Percentiles rank a stretch among this genome's conserved stretches.
phyloP scores from a whole-genome alignment of 2,888 invertebrate genomes.

The Argyresthia goedartella region DNA sequence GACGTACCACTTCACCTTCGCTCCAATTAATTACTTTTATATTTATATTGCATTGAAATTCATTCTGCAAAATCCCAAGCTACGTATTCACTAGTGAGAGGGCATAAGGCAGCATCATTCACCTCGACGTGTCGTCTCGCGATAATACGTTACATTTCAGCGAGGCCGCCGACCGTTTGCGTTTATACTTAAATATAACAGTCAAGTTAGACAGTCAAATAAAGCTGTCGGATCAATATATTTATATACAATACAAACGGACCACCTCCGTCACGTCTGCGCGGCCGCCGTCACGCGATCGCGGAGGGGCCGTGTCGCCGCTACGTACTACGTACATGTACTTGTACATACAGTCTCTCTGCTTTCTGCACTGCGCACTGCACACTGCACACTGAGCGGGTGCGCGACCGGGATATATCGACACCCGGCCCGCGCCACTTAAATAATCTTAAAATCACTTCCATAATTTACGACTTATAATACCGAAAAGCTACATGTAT shows the following conservation, averaged over 20 bases:
- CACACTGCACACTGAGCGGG: too few relatives aligned
- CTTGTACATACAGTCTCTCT: background rate
- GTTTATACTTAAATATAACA: constrained; percentile 63
- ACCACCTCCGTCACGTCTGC: constrained; percentile 31
- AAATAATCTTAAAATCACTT: constrained; percentile 55
- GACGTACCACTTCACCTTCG: constrained; percentile 30
- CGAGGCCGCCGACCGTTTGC: constrained; percentile 49
- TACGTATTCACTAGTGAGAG: constrained; percentile 68
- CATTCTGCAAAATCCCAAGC: constrained; percentile 54
- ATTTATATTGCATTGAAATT: constrained; percentile 62
- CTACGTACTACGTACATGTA: background rate
- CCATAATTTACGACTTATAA: constrained; percentile 65
- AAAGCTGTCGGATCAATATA: constrained; percentile 52
- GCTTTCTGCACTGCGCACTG: constrained; percentile 1
- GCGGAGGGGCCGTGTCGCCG: constrained; percentile 1
- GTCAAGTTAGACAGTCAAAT: constrained; percentile 52
- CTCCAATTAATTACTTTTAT: constrained; percentile 56
- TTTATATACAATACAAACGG: constrained; percentile 54
- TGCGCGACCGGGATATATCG: constrained; percentile 5
- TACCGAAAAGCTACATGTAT: constrained; percentile 46
- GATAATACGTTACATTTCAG: constrained; percentile 24
- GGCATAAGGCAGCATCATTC: constrained; percentile 58
- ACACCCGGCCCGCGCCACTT: constrained; percentile 3
- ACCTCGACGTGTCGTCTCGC: constrained; percentile 38
- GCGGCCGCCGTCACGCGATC: constrained; percentile 13